Percentiles rank a stretch among this genome's conserved stretches.
Conservation (phyloP, 2,888 invertebrate species). For the Cerastoderma edule region DNA sequence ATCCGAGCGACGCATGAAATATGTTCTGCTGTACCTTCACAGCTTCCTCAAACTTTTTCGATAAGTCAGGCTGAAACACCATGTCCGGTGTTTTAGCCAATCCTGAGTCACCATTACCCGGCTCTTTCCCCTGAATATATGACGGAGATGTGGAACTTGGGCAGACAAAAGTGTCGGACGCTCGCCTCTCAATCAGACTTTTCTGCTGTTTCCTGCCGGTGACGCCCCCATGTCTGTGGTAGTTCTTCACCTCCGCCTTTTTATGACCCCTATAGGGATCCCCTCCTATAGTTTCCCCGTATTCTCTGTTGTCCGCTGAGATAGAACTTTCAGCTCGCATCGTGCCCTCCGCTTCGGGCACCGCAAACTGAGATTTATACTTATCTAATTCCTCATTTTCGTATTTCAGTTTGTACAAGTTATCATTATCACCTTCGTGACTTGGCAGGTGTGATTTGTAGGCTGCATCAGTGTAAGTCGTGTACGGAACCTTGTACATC, state of each 20-base stretch:
- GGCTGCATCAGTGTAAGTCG: conserved; percentile 35
- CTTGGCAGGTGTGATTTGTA: conserved; percentile 6
- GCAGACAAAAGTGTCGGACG: conserved; percentile 34
- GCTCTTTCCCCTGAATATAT: conserved; percentile 35
- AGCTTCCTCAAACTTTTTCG: conserved; percentile 51
- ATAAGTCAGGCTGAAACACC: conserved; percentile 41
- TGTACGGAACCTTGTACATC: conserved; percentile 42
- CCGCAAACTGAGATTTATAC: conserved; percentile 19
- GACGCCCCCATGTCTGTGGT: conserved; percentile 37
- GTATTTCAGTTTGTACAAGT: conserved; percentile 31
- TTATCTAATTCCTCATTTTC: conserved; percentile 25
- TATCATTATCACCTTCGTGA: conserved; percentile 6
- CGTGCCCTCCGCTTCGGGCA: conserved; percentile 5
- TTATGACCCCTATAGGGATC: conserved; percentile 50
- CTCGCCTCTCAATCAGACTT: conserved; percentile 37
- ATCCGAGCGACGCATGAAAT: conserved; percentile 50
- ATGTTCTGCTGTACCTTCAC: conserved; percentile 51
- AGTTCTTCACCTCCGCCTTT: conserved; percentile 53
- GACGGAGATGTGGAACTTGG: conserved; percentile 22
- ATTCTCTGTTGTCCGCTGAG: conserved; percentile 34
- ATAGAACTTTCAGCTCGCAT: conserved; percentile 7
- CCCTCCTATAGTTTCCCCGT: conserved; percentile 39
- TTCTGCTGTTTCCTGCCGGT: conserved; percentile 41
- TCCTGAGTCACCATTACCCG: conserved; percentile 23
- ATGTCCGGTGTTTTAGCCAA: conserved; percentile 28